A percentile compares a stretch with the other conserved stretches of the same genome.
These are phyloP conservation scores for Trachops cirrhosus DNA, from an alignment of 2,797 vertebrate genomes.

Conservation along the genomic window DNA sequence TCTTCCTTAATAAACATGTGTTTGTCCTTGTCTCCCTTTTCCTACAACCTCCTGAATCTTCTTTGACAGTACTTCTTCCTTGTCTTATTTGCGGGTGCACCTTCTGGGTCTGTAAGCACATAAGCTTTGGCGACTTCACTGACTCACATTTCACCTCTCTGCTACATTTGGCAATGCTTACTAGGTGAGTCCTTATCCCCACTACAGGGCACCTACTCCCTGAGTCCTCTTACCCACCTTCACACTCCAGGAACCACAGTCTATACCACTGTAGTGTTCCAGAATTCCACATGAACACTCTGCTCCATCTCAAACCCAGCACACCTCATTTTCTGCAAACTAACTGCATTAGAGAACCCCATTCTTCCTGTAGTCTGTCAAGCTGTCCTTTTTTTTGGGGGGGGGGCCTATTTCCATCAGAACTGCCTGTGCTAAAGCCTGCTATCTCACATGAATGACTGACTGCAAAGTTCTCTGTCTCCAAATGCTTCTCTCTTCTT, in stretches of 20 bases:
- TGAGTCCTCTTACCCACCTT: neutral
- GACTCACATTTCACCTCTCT: neutral
- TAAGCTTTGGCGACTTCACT: neutral
- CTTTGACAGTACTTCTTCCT: neutral
- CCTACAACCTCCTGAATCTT: neutral
- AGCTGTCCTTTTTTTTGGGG: neutral
- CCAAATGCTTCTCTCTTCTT: neutral
- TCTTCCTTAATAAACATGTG: neutral
- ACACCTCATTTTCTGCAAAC: neutral
- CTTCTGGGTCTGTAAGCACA: neutral
- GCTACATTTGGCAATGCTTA: neutral
- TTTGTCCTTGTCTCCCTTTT: neutral
- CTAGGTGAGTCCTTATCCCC: neutral
- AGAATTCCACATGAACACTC: neutral
- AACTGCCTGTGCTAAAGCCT: neutral
- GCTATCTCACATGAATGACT: neutral
- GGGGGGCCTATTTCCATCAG: neutral
- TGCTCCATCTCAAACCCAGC: neutral
- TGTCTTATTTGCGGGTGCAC: neutral
- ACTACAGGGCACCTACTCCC: too few species aligned
- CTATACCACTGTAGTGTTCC: too few species aligned
- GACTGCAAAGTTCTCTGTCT: neutral
- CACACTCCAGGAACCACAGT: neutral
- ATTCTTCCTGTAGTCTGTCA: neutral
- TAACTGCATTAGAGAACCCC: neutral